Percentiles rank a stretch among this genome's conserved stretches.
Conservation (phyloP, 2,113 vertebrate species). For the Aleadryas rufinucha region DNA sequence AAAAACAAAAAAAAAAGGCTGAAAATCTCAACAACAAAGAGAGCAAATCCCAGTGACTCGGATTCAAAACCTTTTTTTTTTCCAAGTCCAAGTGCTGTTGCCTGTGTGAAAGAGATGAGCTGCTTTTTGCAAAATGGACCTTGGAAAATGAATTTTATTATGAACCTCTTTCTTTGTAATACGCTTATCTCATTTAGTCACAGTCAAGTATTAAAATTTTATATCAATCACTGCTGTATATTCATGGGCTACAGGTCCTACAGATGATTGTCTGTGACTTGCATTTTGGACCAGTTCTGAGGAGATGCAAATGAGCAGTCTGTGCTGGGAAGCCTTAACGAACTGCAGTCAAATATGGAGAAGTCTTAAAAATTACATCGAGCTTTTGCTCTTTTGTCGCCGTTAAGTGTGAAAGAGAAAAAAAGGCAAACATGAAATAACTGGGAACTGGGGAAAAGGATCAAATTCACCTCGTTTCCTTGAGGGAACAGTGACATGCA, state of each 20-base stretch:
- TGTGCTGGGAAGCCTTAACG: neutral
- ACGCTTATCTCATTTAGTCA: neutral
- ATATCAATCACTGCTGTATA: neutral
- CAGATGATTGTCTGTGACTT: neutral
- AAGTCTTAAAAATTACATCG: neutral
- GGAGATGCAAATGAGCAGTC: neutral
- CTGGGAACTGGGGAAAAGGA: neutral
- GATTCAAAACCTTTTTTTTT: neutral
- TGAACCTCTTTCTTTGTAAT: neutral
- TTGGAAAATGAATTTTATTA: neutral
- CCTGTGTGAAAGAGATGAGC: neutral
- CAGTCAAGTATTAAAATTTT: neutral
- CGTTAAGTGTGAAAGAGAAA: neutral
- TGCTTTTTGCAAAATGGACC: neutral
- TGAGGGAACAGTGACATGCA: neutral
- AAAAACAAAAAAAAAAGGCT: neutral
- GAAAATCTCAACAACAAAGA: neutral
- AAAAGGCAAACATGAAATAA: neutral
- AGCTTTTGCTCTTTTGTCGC: neutral
- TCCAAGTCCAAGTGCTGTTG: neutral
- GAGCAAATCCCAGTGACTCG: neutral
- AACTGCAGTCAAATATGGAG: neutral
- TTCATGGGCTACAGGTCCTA: neutral
- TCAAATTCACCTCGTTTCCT: neutral
- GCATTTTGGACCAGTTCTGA: neutral